A percentile compares a stretch with the other conserved stretches of the same genome.
Evolutionary conservation across 2,888 invertebrate genomes (phyloP).

Genomic region (Neoascia interrupta): DNA sequence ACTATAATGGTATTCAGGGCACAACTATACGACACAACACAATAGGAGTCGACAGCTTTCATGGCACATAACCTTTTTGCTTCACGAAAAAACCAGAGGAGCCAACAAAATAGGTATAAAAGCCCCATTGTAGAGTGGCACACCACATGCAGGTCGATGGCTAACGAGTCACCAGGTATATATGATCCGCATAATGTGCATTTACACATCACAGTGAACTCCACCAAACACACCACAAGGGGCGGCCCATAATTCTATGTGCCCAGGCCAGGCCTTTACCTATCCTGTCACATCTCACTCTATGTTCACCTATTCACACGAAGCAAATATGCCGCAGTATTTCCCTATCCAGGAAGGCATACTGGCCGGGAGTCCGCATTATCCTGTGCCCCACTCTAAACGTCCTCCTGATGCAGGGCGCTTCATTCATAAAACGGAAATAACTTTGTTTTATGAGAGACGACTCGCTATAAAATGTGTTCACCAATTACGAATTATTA

Average conservation of each 20-base stretch:
- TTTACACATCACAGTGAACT: constrained; percentile 56
- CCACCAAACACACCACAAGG: constrained; percentile 1
- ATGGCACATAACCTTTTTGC: no score
- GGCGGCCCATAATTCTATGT: neutral
- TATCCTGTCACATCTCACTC: neutral
- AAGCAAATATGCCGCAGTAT: constrained; percentile 68
- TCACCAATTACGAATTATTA: constrained; percentile 68
- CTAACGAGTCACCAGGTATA: constrained; percentile 64
- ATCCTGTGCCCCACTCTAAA: constrained; percentile 62
- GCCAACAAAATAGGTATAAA: no score
- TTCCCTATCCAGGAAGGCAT: constrained; percentile 62
- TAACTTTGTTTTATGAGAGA: constrained; percentile 61
- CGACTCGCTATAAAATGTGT: constrained; percentile 52
- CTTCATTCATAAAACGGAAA: constrained; percentile 67
- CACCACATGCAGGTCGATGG: constrained; percentile 64
- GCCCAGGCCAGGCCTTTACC: neutral
- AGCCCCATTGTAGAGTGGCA: no score
- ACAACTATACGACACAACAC: no score
- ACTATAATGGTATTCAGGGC: no score
- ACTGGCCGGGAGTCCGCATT: constrained; percentile 69
- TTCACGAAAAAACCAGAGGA: no score
- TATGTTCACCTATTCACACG: constrained; percentile 38
- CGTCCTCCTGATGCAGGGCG: constrained; percentile 4
- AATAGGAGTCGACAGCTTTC: no score
- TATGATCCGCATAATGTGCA: constrained; percentile 68